A percentile compares a stretch with the other conserved stretches of the same genome.
phyloP scores from a whole-genome alignment of 2,888 invertebrate genomes.

The Hemicrepidius hirtus region DNA sequence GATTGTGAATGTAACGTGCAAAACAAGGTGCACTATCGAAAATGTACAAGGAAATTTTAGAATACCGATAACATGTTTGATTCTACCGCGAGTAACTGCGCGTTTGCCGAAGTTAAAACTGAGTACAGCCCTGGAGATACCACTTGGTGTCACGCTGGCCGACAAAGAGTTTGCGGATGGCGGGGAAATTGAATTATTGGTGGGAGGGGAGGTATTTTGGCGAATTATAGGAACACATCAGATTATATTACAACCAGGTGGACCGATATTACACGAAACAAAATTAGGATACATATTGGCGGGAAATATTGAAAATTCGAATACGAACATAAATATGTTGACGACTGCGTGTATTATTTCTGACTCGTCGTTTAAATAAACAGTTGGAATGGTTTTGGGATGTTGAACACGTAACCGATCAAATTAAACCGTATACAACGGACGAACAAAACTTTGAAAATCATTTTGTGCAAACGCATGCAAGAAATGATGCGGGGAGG shows the following conservation, averaged over 20 bases:
- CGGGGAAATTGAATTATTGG: slow-evolving; percentile 12
- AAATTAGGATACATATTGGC: slow-evolving; percentile 53
- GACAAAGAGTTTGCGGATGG: not conserved
- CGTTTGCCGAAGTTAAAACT: slow-evolving; percentile 1
- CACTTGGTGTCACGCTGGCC: slow-evolving; percentile 5
- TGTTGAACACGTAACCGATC: slow-evolving; percentile 46
- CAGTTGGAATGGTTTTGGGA: slow-evolving; percentile 55
- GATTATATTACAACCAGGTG: slow-evolving; percentile 25
- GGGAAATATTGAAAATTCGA: slow-evolving; percentile 31
- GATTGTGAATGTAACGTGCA: slow-evolving; percentile 9
- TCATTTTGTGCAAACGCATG: slow-evolving; percentile 43
- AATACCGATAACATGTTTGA: slow-evolving; percentile 8
- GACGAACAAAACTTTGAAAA: slow-evolving; percentile 55
- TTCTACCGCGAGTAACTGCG: slow-evolving; percentile 15
- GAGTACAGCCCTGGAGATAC: slow-evolving; percentile 22
- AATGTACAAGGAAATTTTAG: not conserved
- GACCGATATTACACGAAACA: slow-evolving; percentile 50
- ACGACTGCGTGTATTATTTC: not conserved
- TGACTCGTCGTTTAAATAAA: slow-evolving; percentile 31
- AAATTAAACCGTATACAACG: slow-evolving; percentile 25
- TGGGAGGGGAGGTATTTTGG: slow-evolving; percentile 38
- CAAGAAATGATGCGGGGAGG: slow-evolving; percentile 45
- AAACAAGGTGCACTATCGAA: not conserved
- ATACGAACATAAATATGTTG: not conserved
- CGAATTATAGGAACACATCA: slow-evolving; percentile 21